Evolutionary conservation across 2,113 vertebrate species (phyloP), one percentile per base, ranked within the genome.

Genomic region (Paraplagusia blochii): DNA sequence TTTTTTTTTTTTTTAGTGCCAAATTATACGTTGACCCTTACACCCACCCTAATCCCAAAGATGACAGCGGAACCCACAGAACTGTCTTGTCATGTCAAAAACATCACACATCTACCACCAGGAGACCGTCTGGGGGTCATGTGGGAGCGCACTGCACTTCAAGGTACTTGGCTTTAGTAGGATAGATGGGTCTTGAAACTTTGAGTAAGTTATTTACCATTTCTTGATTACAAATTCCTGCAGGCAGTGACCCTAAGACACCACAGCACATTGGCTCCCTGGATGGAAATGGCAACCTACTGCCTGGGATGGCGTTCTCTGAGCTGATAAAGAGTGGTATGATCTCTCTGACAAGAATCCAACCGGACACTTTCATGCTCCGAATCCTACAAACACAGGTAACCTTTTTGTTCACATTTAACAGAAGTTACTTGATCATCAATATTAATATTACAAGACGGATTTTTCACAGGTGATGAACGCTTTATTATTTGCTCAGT

Each of bases 11-110:
- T 18, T n/a, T 5, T 77, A 97, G 94, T 92, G 18, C 92, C 93
- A 0, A 89, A 79, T 49, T 94, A 92, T 34, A 83, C 85, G 0
- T 86, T 95, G 49, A 82, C 85, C 61, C 85, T 96, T n/a, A 87
- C 87, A 0, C 81, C 88, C 1, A 56, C 89, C 5, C 81, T 75
- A 66, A 83, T 40, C 17, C 93, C 97, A 0, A 87, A 87, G 50
- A 90, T 87, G 58, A 87, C 92, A 0, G 91, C 92, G 0, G 93
- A 97, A n/a, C 91, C 93, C 57, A 92, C 92, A 0, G 93, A 94
- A 65, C 87, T 99, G 66, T 81, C 88, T 0, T 99, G 97, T 46
- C 86, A 74, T 7, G 88, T 97, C 38, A 85, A 78, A 44, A 91
- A 91, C 0, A 40, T 69, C 0, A 87, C 88, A 51, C 87, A 83